Conservation (phyloP, 37 sponge, comb jelly and placozoan genomes). For the Mnemiopsis leidyi region DNA sequence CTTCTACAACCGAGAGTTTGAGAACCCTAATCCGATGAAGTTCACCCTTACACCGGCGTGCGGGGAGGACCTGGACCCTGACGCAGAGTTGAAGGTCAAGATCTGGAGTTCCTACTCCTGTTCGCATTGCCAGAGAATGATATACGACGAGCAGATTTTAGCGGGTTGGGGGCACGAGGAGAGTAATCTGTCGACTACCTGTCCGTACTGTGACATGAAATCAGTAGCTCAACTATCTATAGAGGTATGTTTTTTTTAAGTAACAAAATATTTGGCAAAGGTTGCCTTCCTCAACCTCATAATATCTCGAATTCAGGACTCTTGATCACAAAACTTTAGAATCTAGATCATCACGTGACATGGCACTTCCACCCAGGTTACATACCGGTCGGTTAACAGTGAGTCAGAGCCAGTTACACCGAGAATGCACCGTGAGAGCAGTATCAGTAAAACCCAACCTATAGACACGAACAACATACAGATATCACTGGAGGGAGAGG, state of each 20-base stretch:
- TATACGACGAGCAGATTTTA: conserved; percentile 61
- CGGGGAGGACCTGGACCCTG: conserved; percentile 45
- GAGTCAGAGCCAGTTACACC: background rate
- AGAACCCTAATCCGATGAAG: conserved; percentile 54
- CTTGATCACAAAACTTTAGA: too few species aligned
- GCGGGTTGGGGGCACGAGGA: conserved; percentile 38
- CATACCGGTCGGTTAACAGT: background rate
- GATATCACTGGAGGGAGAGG: conserved; percentile 55
- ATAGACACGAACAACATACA: conserved; percentile 22
- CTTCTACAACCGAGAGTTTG: background rate
- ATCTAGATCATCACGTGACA: too few species aligned
- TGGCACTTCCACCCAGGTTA: background rate
- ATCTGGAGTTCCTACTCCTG: conserved; percentile 56
- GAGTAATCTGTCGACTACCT: conserved; percentile 46
- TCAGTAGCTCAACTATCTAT: conserved; percentile 61
- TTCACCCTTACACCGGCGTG: conserved; percentile 21
- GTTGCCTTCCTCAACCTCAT: too few species aligned
- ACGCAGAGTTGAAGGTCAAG: conserved; percentile 18
- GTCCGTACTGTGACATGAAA: conserved; percentile 41
- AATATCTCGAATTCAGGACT: too few species aligned
- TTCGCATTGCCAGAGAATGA: background rate
- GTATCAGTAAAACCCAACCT: conserved; percentile 28
- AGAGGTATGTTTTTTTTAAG: conserved; percentile 37
- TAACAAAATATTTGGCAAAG: too few species aligned
- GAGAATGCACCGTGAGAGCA: conserved; percentile 28